Evolutionary conservation across 2,888 invertebrate genomes (phyloP), one percentile per base, ranked within the genome.

Genomic region (Chaetogeoica ovagalla): DNA sequence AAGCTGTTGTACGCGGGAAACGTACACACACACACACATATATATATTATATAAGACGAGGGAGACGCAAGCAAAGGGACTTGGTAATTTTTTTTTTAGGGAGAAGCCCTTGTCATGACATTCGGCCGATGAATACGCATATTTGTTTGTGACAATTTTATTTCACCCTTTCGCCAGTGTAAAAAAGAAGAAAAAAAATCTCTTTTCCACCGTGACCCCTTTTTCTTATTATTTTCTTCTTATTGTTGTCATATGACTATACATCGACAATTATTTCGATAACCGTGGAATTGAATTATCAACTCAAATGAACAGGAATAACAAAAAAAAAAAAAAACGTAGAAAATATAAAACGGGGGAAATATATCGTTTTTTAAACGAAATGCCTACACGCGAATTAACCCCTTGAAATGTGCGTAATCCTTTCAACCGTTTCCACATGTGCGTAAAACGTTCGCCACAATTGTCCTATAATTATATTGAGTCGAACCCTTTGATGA

Each of bases 361-460:
- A 79, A 79, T 65, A 71, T 63, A 79, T 79, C 39, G 71, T 39
- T 71, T 79, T 77, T 79, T 71, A 79, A 77, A 71, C 57, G 70
- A 59, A 68, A 76, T 65, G 30, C 69, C 69, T 55, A 60, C 70
- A 39, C 55, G 60, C 23, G 70, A 71, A 57, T 71, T 70, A 79
- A 79, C 79, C 79, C 70, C 79, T 79, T 79, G 63, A 71, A 70
- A 79, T 57, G 59, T 30, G 55, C 39, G 63, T 79, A 79, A 79
- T 79, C 79, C 79, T 70, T 63, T 79, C 43, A 79, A 79, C 71
- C 79, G 79, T 79, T 79, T 79, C 79, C 71, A 79, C 70, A 79
- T 63, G 70, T 21, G 71, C 79, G 79, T 79, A 65, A 79, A 79
- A 79, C 71, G 65, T 79, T 71, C 55, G 63, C 79, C 79, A 71